phyloP scores from a whole-genome alignment of 2,113 vertebrate genomes.

The Pterocles gutturalis region DNA sequence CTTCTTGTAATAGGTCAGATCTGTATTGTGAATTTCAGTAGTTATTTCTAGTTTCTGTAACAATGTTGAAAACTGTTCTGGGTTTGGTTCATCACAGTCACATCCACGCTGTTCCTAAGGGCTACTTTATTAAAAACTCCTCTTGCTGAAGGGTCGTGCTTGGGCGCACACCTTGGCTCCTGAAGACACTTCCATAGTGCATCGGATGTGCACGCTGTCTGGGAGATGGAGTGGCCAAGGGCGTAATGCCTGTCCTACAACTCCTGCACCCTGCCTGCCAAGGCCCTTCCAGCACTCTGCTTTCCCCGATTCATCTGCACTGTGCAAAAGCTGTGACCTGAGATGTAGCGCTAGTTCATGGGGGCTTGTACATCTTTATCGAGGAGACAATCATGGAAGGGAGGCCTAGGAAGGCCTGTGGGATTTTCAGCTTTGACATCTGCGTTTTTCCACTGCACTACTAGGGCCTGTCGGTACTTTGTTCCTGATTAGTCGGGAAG shows the following conservation, averaged over 20 bases:
- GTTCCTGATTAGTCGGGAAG: not conserved
- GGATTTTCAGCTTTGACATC: not conserved
- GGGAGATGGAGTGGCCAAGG: not conserved
- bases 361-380: not conserved
- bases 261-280: not conserved
- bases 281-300: not conserved
- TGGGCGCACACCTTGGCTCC: not conserved
- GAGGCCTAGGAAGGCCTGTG: not conserved
- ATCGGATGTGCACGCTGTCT: rapidly evolving
- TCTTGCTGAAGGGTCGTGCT: not conserved
- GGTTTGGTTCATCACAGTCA: not conserved
- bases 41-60: not conserved
- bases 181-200: not conserved
- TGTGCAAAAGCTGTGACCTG: not conserved
- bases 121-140: not conserved
- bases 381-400: not conserved
- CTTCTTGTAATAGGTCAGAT: not conserved
- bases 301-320: not conserved
- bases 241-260: rapidly evolving
- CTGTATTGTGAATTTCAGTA: not conserved
- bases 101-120: not conserved
- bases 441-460: not conserved
- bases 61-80: not conserved
- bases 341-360: not conserved
- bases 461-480: not conserved